Conservation (phyloP, 1,140 invertebrate genomes). For the Dolichoris vasculosae region DNA sequence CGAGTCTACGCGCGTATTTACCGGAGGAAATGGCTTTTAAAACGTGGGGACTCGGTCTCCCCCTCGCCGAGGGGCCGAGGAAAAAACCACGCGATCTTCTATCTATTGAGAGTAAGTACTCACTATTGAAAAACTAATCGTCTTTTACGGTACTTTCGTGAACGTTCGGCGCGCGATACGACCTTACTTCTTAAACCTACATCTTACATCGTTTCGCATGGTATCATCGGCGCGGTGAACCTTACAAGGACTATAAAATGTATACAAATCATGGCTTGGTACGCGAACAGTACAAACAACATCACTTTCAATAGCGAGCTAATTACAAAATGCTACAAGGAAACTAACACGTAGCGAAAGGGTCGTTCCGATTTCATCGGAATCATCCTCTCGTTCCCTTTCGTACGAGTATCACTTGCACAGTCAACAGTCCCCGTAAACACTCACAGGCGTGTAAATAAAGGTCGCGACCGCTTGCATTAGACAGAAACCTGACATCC, state of each 20-base stretch:
- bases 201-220: not conserved
- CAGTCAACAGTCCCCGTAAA: not conserved
- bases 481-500: slow-evolving; percentile 58
- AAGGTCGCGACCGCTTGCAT: not conserved
- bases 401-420: slow-evolving; percentile 4
- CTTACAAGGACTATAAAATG: not conserved
- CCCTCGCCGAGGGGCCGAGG: not conserved
- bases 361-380: not conserved
- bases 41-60: not conserved
- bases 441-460: not conserved
- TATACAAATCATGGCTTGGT: not conserved
- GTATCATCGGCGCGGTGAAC: not conserved
- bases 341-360: not conserved
- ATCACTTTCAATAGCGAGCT: not conserved
- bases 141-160: slow-evolving; percentile 16
- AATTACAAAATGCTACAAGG: slow-evolving; percentile 3
- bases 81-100: slow-evolving; percentile 17
- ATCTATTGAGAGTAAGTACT: not conserved
- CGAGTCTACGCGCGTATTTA: slow-evolving; percentile 46
- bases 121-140: slow-evolving; percentile 6
- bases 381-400: not conserved
- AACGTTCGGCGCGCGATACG: not conserved
- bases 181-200: not conserved
- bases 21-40: slow-evolving; percentile 40
- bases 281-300: not conserved